Evolutionary conservation across 2,888 invertebrate species (phyloP).

Genomic region (Heteromurus nitidus): DNA sequence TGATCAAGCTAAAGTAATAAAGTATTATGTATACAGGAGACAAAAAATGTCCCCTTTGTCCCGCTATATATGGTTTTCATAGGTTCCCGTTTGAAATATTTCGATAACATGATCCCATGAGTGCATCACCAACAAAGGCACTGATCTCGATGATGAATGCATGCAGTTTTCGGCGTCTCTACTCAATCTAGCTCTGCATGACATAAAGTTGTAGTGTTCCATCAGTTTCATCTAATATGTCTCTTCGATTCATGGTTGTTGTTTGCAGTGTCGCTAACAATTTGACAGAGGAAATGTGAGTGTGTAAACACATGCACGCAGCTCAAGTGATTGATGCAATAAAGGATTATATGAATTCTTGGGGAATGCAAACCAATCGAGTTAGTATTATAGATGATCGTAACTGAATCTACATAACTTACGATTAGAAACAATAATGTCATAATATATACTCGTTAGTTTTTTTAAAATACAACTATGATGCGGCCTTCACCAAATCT

Average conservation of each 20-base stretch:
- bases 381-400: too few relatives aligned
- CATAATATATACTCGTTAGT: too few relatives aligned
- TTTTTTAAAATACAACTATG: too few relatives aligned
- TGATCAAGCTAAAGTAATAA: conserved; percentile 49
- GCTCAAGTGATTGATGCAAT: not conserved
- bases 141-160: too few relatives aligned
- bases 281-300: not conserved
- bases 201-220: not conserved
- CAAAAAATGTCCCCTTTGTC: conserved; percentile 25
- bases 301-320: not conserved
- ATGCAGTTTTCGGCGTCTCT: too few relatives aligned
- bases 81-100: conserved; percentile 50
- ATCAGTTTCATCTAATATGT: not conserved
- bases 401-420: too few relatives aligned
- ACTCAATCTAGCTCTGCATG: not conserved
- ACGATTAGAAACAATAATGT: too few relatives aligned
- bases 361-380: too few relatives aligned
- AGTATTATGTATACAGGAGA: conserved; percentile 6
- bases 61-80: conserved; percentile 34
- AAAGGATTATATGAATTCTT: too few relatives aligned
- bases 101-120: conserved; percentile 16
- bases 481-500: too few relatives aligned
- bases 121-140: conserved; percentile 1
- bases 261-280: too few relatives aligned
- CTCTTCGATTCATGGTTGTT: not conserved